Base-by-base conservation (phyloP, 1,140 invertebrate genomes). In the Rhizoglyphus robini region DNA sequence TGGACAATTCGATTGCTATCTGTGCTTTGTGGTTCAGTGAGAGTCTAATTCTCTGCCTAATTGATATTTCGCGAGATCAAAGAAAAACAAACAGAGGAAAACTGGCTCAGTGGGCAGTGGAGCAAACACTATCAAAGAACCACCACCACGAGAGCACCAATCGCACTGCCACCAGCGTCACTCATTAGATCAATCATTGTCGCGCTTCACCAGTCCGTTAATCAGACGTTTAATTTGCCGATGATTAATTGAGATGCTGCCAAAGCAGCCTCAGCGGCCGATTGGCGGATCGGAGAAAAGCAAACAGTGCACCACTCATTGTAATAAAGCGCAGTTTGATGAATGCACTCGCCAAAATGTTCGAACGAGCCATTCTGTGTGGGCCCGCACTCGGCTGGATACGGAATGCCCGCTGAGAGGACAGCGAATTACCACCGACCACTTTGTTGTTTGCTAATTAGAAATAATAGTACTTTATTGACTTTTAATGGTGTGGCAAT, bases 231-330 rank as follows among this genome's bases (percentile, higher is more conserved):
- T 54, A 27, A 54, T 27, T 54, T 54, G 23, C 23, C 41, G 51
- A 54, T 54, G 51, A 54, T 54, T 54, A 54, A 54, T 54, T 54
- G 51, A 54, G 51, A 54, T 54, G 51, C 51, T 54, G 51, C 51
- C 31, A 32, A 25, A 8, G 51, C 20, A 15, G 41, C 41, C 23
- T 15, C 41, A 15, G 41, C 41, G 15, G 41, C 41, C 41, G 23
- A n/a, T n/a, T n/a, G n/a, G n/a, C n/a, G n/a, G n/a, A n/a, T n/a
- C n/a, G n/a, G 15, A 15, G 41, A 15, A 46, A 46, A 46, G 41
- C 41, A 46, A 46, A 46, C 41, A 46, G 41, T 23, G 41, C n/a
- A n/a, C 20, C 23, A 8, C 31, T 20, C 51, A 54, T 54, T 54
- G 51, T 54, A 54, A 23, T 54, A 54, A 41, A 54, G 51, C 20